Percentiles rank a stretch among this genome's conserved stretches.
These are phyloP conservation scores for Tringa solitaria DNA, from an alignment of 2,113 vertebrate species.

Conservation along the genomic window DNA sequence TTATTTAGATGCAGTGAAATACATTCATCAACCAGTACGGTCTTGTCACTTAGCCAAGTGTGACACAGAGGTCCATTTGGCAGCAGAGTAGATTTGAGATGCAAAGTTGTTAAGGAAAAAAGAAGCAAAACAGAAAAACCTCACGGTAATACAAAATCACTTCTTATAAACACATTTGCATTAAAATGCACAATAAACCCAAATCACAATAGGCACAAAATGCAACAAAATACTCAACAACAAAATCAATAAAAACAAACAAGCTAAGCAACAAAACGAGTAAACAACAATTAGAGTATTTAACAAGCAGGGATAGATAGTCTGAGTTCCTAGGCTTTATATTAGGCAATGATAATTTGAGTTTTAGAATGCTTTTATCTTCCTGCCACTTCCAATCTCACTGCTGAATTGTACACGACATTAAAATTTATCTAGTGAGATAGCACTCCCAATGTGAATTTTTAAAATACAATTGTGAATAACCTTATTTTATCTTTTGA, in stretches of 20 bases:
- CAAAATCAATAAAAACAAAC: slow-evolving; percentile 46
- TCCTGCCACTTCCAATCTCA: neutral
- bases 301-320: slow-evolving; percentile 4
- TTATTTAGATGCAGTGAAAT: neutral
- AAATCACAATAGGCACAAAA: neutral
- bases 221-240: slow-evolving; percentile 33
- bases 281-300: slow-evolving; percentile 55
- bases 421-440: neutral
- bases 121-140: neutral
- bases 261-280: slow-evolving; percentile 29
- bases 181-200: slow-evolving; percentile 33
- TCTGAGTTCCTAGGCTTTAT: slow-evolving; percentile 6
- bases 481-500: neutral
- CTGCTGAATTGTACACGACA: neutral
- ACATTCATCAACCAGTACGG: neutral
- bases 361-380: neutral
- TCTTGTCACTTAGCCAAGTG: neutral
- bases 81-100: neutral
- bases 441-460: neutral
- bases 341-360: neutral
- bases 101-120: neutral
- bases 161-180: slow-evolving; percentile 24
- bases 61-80: neutral
- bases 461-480: neutral
- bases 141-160: neutral